phyloP scores from a whole-genome alignment of 2,113 vertebrate genomes.

The Mirza zaza region DNA sequence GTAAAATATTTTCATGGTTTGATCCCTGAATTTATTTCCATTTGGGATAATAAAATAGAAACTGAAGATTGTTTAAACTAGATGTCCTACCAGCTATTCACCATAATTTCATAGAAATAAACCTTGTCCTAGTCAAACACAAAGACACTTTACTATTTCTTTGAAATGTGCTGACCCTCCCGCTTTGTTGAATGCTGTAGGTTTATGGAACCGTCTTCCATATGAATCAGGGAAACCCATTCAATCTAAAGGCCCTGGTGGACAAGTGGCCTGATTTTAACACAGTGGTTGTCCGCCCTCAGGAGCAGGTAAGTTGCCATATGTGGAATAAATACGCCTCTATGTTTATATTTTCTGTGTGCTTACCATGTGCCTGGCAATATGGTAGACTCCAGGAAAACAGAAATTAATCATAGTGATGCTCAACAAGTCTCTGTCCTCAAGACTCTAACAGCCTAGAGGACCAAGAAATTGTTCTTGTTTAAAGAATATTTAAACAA shows the following conservation, averaged over 20 bases:
- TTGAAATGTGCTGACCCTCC: not conserved
- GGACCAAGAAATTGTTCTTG: not conserved
- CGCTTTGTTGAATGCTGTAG: not conserved
- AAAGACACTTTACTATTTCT: not conserved
- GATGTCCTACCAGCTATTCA: not conserved
- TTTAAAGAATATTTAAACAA: not conserved
- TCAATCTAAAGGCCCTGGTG: slow-evolving; percentile 56
- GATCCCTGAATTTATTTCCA: not conserved
- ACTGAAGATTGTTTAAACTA: not conserved
- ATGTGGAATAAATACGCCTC: not conserved
- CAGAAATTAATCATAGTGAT: not conserved
- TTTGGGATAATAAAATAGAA: not conserved
- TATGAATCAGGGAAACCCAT: slow-evolving; percentile 60
- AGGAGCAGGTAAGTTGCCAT: slow-evolving; percentile 50
- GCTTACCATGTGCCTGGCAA: not conserved
- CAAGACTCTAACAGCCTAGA: not conserved
- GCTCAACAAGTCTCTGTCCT: not conserved
- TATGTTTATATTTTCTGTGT: not conserved
- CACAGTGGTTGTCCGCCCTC: slow-evolving; percentile 51
- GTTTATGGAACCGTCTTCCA: slow-evolving; percentile 61
- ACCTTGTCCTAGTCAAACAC: not conserved
- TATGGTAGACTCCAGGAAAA: not conserved
- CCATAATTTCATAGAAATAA: not conserved
- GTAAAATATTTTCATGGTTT: not conserved
- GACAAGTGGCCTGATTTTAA: slow-evolving; percentile 69